Base-by-base conservation (phyloP, 2,797 vertebrate species). In the Gymnocypris eckloni region DNA sequence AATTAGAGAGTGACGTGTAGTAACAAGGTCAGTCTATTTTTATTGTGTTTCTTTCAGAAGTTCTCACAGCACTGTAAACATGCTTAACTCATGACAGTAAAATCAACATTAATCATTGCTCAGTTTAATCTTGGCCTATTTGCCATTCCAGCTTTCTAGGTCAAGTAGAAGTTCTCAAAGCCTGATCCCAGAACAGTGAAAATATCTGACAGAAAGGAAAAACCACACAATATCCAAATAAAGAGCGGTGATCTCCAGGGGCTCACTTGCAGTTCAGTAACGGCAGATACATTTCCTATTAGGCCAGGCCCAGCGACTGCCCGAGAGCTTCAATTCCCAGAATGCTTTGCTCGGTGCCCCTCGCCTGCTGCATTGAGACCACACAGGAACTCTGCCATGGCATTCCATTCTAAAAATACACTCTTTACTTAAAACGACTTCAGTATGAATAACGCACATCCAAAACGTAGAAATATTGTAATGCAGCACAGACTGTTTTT, bases 381-480 rank as follows among this genome's bases (percentile, higher is more conserved):
- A 91, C 87, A 88, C 87, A 89, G 86, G 85, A 77, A 83, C 83
- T 80, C 82, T 75, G 77, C 22, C 73, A 87, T 77, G 67, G 70
- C 87, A 87, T 88, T 89, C 85, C 81, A 18, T 86, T 90, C 89
- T 88, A 89, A 88, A 89, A 90, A 89, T 90, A 90, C 79, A 76
- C 70, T 61, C 69, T 71, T 86, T 82, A 86, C 87, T 72, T 86
- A 86, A 85, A 85, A 89, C 79, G 67, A 83, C 78, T 85, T 77
- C 43, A 76, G 87, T 79, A 67, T 79, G 64, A 83, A 85, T 84
- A 84, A 81, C 16, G 33, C 18, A 4, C 33, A 52, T 66, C 81
- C 37, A 45, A 56, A 75, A 39, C 48, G 61, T 70, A 18, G 52
- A 86, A 80, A 81, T 50, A 71, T 28, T 82, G 37, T 11, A 64